These are phyloP conservation scores for Sebastes diploproa DNA, from an alignment of 2,797 vertebrate species.

Conservation along the genomic window DNA sequence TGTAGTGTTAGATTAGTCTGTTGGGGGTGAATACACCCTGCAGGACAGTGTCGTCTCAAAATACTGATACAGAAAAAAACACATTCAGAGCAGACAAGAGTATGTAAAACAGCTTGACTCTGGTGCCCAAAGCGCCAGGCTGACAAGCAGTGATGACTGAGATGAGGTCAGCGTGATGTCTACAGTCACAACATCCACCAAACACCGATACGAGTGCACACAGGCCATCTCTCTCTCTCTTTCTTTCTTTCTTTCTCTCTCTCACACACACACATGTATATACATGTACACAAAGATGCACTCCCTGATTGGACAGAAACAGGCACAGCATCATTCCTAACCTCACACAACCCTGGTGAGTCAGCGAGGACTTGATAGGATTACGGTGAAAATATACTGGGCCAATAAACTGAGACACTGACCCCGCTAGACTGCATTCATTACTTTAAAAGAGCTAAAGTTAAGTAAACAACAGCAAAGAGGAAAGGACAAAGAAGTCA, in stretches of 20 bases:
- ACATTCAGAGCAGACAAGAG: slow-evolving; percentile 67
- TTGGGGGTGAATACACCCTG: slow-evolving; percentile 64
- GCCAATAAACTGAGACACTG: slow-evolving; percentile 34
- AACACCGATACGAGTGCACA: slow-evolving; percentile 33
- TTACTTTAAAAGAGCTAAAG: slow-evolving; percentile 42
- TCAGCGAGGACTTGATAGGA: slow-evolving; percentile 45
- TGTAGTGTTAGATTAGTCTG: slow-evolving; percentile 55
- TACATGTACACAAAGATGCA: slow-evolving; percentile 41
- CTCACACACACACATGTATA: slow-evolving; percentile 46
- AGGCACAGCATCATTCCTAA: slow-evolving; percentile 38
- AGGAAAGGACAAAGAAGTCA: slow-evolving; percentile 38
- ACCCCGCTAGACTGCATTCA: slow-evolving; percentile 23
- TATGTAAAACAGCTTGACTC: slow-evolving; percentile 58
- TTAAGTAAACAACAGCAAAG: slow-evolving; percentile 52
- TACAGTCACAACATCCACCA: slow-evolving; percentile 66
- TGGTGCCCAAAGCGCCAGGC: slow-evolving; percentile 57
- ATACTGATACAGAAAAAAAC: slow-evolving; percentile 55
- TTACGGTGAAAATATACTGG: slow-evolving; percentile 29
- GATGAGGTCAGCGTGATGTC: slow-evolving; percentile 68
- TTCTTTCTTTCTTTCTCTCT: not conserved
- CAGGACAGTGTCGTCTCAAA: slow-evolving; percentile 51
- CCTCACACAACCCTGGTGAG: slow-evolving; percentile 35
- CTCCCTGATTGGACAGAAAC: slow-evolving; percentile 59
- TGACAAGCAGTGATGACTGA: slow-evolving; percentile 64
- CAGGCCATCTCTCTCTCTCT: not conserved